Conservation (phyloP, 2,113 vertebrate genomes). For the Acrocephalus arundinaceus region DNA sequence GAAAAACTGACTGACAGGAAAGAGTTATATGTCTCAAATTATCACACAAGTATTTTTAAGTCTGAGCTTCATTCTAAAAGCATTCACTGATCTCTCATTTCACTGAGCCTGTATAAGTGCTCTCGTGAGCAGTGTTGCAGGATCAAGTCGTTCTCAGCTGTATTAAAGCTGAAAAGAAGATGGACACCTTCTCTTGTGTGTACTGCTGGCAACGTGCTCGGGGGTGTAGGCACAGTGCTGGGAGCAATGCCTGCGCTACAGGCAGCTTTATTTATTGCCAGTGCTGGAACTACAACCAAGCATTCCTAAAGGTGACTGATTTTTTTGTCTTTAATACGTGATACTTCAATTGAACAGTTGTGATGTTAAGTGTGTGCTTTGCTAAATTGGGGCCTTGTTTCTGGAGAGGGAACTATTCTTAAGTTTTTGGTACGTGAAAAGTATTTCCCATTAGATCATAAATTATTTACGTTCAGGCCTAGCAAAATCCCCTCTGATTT, state of each 20-base stretch:
- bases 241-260: not conserved
- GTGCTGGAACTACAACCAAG: not conserved
- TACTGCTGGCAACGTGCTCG: accelerated
- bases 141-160: not conserved
- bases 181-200: not conserved
- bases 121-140: not conserved
- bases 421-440: constrained; percentile 13
- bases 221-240: not conserved
- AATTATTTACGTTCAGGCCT: not conserved
- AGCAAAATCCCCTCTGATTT: constrained; percentile 33
- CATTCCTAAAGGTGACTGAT: not conserved
- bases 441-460: constrained; percentile 28
- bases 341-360: not conserved
- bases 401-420: not conserved
- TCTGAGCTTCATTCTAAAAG: not conserved
- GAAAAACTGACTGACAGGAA: not conserved
- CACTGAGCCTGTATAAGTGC: not conserved
- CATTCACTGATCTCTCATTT: accelerated
- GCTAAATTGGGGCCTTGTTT: not conserved
- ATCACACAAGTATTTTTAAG: not conserved
- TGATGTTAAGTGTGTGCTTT: not conserved
- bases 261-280: not conserved
- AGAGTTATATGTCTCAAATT: not conserved
- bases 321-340: not conserved
- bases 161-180: not conserved